phyloP scores from a whole-genome alignment of 1,140 invertebrate genomes.

The Condylostylus longicornis region DNA sequence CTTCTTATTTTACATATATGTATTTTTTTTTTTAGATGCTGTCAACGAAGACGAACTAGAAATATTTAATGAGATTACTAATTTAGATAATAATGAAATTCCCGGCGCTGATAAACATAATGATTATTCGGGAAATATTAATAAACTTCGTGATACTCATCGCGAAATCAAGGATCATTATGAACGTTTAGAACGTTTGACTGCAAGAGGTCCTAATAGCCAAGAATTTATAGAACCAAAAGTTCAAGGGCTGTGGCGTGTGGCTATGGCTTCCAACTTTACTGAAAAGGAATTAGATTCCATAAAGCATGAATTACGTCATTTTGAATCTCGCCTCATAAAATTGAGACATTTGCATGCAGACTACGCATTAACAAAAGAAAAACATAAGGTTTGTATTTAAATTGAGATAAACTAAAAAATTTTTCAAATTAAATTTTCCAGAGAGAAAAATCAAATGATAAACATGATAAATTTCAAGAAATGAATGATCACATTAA shows the following conservation, averaged over 20 bases:
- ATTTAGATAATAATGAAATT: slow-evolving; percentile 26
- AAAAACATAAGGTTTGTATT: slow-evolving; percentile 40
- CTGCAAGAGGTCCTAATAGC: slow-evolving; percentile 51
- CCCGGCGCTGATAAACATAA: slow-evolving; percentile 27
- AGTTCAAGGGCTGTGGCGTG: slow-evolving; percentile 73
- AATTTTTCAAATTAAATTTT: too few relatives aligned
- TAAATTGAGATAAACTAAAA: too few relatives aligned
- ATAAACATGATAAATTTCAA: slow-evolving; percentile 42
- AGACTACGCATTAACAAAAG: slow-evolving; percentile 50
- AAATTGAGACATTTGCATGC: slow-evolving; percentile 70
- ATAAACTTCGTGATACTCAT: slow-evolving; percentile 60
- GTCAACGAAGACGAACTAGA: slow-evolving; percentile 51
- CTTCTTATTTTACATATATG: slow-evolving; percentile 3
- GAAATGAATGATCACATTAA: slow-evolving; percentile 59
- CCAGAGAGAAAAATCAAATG: slow-evolving; percentile 41
- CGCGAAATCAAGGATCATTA: slow-evolving; percentile 63
- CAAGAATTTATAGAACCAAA: slow-evolving; percentile 79
- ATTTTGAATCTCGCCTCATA: slow-evolving; percentile 72
- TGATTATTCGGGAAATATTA: slow-evolving; percentile 45
- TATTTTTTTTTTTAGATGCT: slow-evolving; percentile 27
- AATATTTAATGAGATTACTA: slow-evolving; percentile 38
- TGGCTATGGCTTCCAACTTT: slow-evolving; percentile 66
- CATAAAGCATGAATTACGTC: slow-evolving; percentile 68
- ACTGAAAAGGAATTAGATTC: slow-evolving; percentile 65
- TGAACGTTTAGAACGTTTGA: slow-evolving; percentile 56